Evolutionary conservation across 2,797 vertebrate species (phyloP), one percentile per base, ranked within the genome.

Genomic region (Gymnoscopelus braueri): DNA sequence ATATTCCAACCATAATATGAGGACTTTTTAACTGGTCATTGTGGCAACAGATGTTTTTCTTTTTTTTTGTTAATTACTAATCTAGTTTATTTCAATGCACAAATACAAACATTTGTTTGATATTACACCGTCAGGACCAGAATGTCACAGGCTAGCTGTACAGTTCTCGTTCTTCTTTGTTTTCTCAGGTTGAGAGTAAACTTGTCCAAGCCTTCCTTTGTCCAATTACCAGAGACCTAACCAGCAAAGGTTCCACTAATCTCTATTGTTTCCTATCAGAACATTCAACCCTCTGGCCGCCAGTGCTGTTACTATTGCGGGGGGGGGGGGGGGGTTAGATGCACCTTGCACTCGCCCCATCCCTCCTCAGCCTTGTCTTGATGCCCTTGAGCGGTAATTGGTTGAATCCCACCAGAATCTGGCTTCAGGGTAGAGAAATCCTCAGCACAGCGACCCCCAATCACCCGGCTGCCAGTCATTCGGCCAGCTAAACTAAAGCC

Each of bases 361-460:
- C 79, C 73, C 83, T 77, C 72, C 73, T 69, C 74, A 79, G 39
- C 86, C 86, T 89, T 89, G 87, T 88, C 87, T 90, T 82, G 81
- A 86, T 90, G 89, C 91, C 88, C 89, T 91, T 91, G 90, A 90
- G 90, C 84, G 3, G 87, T 92, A 92, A 92, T 92, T 92, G 91
- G 88, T 89, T 75, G 87, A 89, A 90, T 91, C 87, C 87, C 88
- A 72, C 75, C 79, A 86, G 84, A 89, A 90, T 91, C 89, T 84
- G 85, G 85, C 89, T 91, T 86, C 82, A 90, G 89, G 89, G 85
- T 84, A 89, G 76, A 77, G 81, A 88, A 89, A 90, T 88, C 89
- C 89, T 70, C 79, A 49, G 83, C 86, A 7, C 39, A 7, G 8
- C 7, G 39, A 44, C 77, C 72, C 80, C 81, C 88, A 91, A 91